Base-by-base conservation (phyloP, 2,113 vertebrate species). In the Sakesphorus luctuosus region DNA sequence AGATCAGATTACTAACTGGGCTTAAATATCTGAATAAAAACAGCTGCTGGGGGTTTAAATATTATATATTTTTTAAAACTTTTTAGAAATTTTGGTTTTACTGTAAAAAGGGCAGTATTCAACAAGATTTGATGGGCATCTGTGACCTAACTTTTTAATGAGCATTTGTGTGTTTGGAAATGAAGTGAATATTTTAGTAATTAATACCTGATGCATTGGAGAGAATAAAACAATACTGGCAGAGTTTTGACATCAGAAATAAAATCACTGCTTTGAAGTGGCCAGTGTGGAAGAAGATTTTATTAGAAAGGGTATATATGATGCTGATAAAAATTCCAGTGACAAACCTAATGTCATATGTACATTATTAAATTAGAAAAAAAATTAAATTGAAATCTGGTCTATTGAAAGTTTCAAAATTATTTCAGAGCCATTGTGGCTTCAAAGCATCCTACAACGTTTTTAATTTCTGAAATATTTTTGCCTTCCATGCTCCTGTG, bases 11-110 rank as follows among this genome's bases (percentile, higher is more conserved):
- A 56, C 18, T 94, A 49, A 73, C 77, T 93, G 61, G 66, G 19
- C 91, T 94, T 91, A 97, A 94, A 94, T 89, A 87, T 23, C 29
- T 89, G 43, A 33, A 86, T 62, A 49, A 43, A 95, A 92, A 83
- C 33, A 79, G 81, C 58, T 25, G 56, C 23, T 28, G 77, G 61
- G 90, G 28, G 33, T 63, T 67, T 80, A 63, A 43, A 65, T 29
- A 33, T 4, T 18, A 21, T 28, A 36, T 28, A 4, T 33, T 38
- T 83, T 13, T 1, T 26, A 26, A 13, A 44, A 66, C 2, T 24
- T 61, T 66, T 49, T 49, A 85, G 36, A 67, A 92, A 49, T 47
- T 6, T 35, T 81, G 11, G 7, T 15, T 92, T 89, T 84, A 66
- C 31, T 89, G 23, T 12, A 92, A 74, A 90, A 78, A 11, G 28